Base-by-base conservation (phyloP, 2,888 invertebrate species). In the Tortricodes alternella region DNA sequence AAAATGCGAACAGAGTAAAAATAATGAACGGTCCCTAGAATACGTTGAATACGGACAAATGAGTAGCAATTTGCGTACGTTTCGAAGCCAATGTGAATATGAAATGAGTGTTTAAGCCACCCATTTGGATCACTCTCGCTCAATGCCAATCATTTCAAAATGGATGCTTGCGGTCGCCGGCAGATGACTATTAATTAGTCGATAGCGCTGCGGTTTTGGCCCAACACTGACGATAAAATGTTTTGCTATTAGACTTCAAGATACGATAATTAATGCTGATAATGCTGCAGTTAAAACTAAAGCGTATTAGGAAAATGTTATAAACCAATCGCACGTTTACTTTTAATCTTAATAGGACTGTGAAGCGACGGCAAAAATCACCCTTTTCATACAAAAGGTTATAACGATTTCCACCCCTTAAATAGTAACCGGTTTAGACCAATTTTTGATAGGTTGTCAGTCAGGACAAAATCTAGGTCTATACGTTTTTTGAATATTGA, bases 21-120 rank as follows among this genome's bases (percentile, higher is more conserved):
- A 58, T 46, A 32, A 37, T 52, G 49, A 39, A 7, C 50, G 58
- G 62, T 65, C 66, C 65, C 62, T 63, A 64, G 71, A 68, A 70
- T 62, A 61, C 67, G 67, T 66, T 86, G 81, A 85, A 85, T 83
- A 75, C 80, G 77, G 71, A 79, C 80, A 85, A 86, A 86, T 85
- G 84, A 84, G 80, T 71, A 74, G 78, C 81, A 85, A 88, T 87
- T 85, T 83, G 78, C 69, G 62, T 76, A 67, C 79, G 73, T 75
- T 80, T 69, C 74, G 72, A 61, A 78, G 75, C 78, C 76, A 85
- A 86, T 81, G 83, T 85, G 86, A 89, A 89, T 88, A 86, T 85
- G 76, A 83, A 85, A 87, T 87, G 85, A 87, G 82, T 81, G 71
- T 85, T 86, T 84, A 85, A 85, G 80, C 84, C 73, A 75, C 76